A percentile compares a stretch with the other conserved stretches of the same genome.
phyloP scores from a whole-genome alignment of 2,888 invertebrate genomes.

The Automeris io region DNA sequence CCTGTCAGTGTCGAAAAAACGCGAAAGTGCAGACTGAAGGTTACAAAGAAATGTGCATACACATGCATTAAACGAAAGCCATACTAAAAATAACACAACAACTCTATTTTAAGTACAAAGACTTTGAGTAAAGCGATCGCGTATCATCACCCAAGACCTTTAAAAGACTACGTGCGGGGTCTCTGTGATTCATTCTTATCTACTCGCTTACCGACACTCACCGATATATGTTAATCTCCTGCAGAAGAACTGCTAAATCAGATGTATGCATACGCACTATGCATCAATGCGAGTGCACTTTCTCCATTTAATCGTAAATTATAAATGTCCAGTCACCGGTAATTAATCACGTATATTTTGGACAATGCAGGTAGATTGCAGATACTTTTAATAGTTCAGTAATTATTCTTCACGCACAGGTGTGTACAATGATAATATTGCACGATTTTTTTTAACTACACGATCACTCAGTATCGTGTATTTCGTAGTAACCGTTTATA shows the following conservation, averaged over 20 bases:
- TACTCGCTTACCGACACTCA: constrained; percentile 49
- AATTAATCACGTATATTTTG: constrained; percentile 65
- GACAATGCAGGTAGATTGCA: constrained; percentile 69
- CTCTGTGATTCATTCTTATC: constrained; percentile 58
- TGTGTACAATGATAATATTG: constrained; percentile 49
- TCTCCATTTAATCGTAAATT: constrained; percentile 47
- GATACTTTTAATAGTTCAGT: constrained; percentile 36
- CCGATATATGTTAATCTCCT: constrained; percentile 52
- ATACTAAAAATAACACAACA: constrained; percentile 8
- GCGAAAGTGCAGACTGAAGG: constrained; percentile 1
- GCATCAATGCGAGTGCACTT: constrained; percentile 47
- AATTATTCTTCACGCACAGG: constrained; percentile 38
- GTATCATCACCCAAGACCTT: constrained; percentile 7
- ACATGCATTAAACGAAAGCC: constrained; percentile 1
- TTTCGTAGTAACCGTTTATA: constrained; percentile 58
- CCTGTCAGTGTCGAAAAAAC: background rate
- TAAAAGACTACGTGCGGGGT: constrained; percentile 21
- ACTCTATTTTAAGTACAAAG: constrained; percentile 6
- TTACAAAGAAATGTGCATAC: constrained; percentile 1
- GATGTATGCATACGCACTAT: constrained; percentile 43
- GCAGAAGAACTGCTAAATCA: constrained; percentile 38
- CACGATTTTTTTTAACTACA: constrained; percentile 56
- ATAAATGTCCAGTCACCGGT: constrained; percentile 48
- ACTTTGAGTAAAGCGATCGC: constrained; percentile 6
- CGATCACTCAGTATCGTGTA: constrained; percentile 45